phyloP scores from a whole-genome alignment of 1,140 invertebrate genomes.

The Centruroides vittatus region DNA sequence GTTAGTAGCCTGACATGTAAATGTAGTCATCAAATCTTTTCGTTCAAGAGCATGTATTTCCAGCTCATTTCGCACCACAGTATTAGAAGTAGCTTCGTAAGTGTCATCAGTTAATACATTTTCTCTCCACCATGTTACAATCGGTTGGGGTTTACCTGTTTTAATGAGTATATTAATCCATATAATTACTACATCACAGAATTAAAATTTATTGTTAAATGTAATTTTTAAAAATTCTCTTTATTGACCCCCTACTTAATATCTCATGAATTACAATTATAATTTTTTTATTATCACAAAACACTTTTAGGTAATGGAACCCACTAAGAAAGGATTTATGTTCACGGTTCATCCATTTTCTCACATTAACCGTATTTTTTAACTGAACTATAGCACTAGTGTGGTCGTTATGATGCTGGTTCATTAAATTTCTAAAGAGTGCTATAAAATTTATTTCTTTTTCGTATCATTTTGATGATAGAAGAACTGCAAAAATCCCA shows the following conservation, averaged over 20 bases:
- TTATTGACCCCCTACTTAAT: background rate
- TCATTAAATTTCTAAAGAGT: no score
- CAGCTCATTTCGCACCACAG: conserved; percentile 49
- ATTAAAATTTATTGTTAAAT: conserved; percentile 46
- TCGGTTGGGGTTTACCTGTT: conserved; percentile 55
- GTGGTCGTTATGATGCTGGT: no score
- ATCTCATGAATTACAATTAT: background rate
- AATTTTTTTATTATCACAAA: background rate
- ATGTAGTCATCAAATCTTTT: conserved; percentile 59
- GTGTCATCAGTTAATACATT: conserved; percentile 42
- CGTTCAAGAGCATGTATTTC: conserved; percentile 54
- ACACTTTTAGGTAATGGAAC: background rate
- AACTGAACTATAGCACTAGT: no score
- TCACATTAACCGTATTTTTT: no score
- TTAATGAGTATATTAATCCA: conserved; percentile 55
- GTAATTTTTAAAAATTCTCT: background rate
- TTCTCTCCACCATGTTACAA: conserved; percentile 62
- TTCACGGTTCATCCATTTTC: no score
- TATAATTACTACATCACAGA: conserved; percentile 70
- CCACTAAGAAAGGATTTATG: background rate
- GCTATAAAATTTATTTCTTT: no score
- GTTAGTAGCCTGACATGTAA: conserved; percentile 49
- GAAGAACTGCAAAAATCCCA: no score
- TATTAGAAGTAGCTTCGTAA: conserved; percentile 47
- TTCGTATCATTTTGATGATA: no score